Evolutionary conservation across 2,113 vertebrate species (phyloP).

Genomic region (Ginglymostoma cirratum): DNA sequence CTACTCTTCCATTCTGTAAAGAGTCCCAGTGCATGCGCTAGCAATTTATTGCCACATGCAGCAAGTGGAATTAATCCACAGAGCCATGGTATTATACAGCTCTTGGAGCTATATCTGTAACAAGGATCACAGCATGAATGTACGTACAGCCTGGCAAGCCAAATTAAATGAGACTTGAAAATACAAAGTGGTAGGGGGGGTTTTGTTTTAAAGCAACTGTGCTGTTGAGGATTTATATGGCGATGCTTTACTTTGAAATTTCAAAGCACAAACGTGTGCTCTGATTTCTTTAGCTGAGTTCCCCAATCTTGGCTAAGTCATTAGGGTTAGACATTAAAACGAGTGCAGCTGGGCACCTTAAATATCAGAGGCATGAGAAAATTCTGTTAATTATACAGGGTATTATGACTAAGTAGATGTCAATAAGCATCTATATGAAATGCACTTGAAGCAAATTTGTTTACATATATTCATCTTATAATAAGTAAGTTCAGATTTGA

Average conservation of each 20-base stretch:
- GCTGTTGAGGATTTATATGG: neutral
- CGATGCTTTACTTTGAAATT: neutral
- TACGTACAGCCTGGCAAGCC: neutral
- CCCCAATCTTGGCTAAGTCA: neutral
- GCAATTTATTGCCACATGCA: neutral
- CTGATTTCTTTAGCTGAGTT: neutral
- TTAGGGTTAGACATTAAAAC: neutral
- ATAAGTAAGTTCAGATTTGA: neutral
- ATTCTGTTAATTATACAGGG: neutral
- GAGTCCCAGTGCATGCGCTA: neutral
- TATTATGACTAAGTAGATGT: neutral
- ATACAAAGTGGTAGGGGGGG: neutral
- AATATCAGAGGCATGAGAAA: neutral
- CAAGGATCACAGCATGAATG: neutral
- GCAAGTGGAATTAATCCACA: neutral
- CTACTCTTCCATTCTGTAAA: neutral
- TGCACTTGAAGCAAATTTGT: neutral
- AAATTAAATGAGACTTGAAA: conserved; percentile 1
- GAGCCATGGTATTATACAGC: neutral
- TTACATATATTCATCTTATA: neutral
- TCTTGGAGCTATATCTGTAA: neutral
- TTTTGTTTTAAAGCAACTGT: neutral
- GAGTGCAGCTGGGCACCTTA: neutral
- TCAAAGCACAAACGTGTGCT: neutral
- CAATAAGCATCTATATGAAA: neutral